phyloP scores from a whole-genome alignment of 2,888 invertebrate genomes.

The Tryphoninae sp. region DNA sequence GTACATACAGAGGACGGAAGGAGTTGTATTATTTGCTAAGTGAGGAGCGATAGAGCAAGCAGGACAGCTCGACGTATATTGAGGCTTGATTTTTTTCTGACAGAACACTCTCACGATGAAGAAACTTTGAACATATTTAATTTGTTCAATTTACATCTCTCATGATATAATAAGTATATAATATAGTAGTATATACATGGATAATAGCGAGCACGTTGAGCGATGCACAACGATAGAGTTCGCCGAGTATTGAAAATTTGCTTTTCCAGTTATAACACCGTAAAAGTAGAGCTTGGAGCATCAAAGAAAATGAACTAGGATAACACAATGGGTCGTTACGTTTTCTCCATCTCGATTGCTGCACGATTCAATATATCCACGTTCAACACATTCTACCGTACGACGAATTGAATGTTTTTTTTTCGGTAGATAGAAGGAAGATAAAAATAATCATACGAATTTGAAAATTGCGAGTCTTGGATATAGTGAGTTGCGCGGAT shows the following conservation, averaged over 20 bases:
- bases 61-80: slow-evolving; percentile 30
- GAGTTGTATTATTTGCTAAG: slow-evolving; percentile 42
- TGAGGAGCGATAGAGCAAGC: slow-evolving; percentile 49
- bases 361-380: slow-evolving; percentile 42
- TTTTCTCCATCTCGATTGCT: slow-evolving; percentile 3
- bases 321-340: slow-evolving; percentile 22
- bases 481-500: slow-evolving; percentile 40
- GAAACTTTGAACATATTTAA: slow-evolving; percentile 42
- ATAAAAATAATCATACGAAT: not conserved
- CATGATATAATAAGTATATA: slow-evolving; percentile 15
- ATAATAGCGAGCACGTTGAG: slow-evolving; percentile 35
- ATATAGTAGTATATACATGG: not conserved
- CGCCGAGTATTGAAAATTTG: slow-evolving; percentile 43
- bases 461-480: slow-evolving; percentile 33
- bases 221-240: slow-evolving; percentile 49
- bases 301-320: slow-evolving; percentile 15
- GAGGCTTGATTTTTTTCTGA: slow-evolving; percentile 42
- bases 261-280: slow-evolving; percentile 46
- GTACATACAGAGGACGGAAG: slow-evolving; percentile 49
- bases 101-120: slow-evolving; percentile 49
- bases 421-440: slow-evolving; percentile 15
- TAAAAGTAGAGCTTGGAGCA: slow-evolving; percentile 32
- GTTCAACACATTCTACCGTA: slow-evolving; percentile 2
- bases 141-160: slow-evolving; percentile 43
- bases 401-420: not conserved